Percentiles rank a stretch among this genome's conserved stretches.
Evolutionary conservation across 2,113 vertebrate genomes (phyloP).

Genomic region (Hippocampus barbouri): DNA sequence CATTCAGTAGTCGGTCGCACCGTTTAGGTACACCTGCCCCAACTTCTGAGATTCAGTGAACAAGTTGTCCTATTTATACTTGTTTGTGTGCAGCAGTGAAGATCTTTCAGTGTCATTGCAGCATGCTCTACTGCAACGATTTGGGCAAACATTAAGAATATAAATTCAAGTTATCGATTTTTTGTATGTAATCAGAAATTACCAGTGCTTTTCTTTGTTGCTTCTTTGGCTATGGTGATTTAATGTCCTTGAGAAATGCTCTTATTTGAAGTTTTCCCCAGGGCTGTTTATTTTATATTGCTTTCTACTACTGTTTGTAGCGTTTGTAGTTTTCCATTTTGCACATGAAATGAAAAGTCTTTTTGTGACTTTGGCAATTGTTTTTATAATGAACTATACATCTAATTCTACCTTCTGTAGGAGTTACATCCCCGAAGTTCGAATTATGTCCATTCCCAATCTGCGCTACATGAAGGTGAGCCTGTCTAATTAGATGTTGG

Average conservation of each 20-base stretch:
- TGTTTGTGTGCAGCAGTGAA: background rate
- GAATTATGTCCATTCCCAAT: slow-evolving; percentile 99
- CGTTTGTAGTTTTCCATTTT: background rate
- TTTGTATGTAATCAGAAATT: background rate
- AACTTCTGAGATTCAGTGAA: background rate
- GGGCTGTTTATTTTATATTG: background rate
- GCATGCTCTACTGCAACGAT: background rate
- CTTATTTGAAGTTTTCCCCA: background rate
- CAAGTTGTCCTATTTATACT: background rate
- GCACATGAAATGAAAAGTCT: background rate
- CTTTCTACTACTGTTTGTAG: background rate
- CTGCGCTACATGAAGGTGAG: slow-evolving; percentile 93
- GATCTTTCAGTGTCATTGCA: background rate
- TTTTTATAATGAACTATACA: background rate
- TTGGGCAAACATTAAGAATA: background rate
- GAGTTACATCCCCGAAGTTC: slow-evolving; percentile 97
- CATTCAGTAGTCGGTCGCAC: background rate
- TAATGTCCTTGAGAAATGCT: background rate
- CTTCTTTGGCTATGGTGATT: background rate
- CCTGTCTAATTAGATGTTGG: slow-evolving; percentile 11
- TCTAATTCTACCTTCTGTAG: slow-evolving; percentile 58
- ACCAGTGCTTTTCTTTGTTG: background rate
- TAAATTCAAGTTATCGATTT: background rate
- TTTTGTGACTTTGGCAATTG: background rate
- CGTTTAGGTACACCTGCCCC: background rate